Conservation (phyloP, 2,113 vertebrate species). For the Coptodon bakossiorum region DNA sequence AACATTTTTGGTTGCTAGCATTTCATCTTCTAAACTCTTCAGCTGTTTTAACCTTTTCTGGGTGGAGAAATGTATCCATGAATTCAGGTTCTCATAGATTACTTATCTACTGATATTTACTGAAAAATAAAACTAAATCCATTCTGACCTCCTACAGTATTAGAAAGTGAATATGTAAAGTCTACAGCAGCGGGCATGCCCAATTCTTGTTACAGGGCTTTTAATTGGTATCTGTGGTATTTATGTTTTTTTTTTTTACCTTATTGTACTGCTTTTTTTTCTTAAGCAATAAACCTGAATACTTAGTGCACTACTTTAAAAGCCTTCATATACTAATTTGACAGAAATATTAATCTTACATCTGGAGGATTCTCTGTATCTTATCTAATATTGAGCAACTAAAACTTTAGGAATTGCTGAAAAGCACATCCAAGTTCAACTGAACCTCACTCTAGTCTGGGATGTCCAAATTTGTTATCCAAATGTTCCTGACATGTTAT, state of each 20-base stretch:
- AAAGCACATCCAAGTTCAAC: neutral
- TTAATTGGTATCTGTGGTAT: neutral
- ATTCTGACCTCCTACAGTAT: neutral
- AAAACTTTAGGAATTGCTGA: neutral
- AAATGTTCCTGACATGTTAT: neutral
- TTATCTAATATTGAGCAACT: constrained; percentile 49
- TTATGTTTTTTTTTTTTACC: neutral
- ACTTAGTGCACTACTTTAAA: neutral
- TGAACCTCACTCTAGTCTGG: neutral
- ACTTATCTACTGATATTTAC: neutral
- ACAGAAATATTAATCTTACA: neutral
- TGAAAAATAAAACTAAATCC: neutral
- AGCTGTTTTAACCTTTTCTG: neutral
- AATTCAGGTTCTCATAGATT: neutral
- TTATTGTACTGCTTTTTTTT: neutral
- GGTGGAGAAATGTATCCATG: neutral
- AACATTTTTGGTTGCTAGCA: neutral
- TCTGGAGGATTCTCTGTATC: neutral
- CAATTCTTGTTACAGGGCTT: neutral
- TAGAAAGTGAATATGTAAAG: neutral
- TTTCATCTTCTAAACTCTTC: neutral
- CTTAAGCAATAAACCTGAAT: neutral
- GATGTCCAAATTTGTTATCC: neutral
- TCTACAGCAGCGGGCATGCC: neutral
- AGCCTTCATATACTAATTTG: neutral